Percentiles rank a stretch among this genome's conserved stretches.
Evolutionary conservation across 2,797 vertebrate species (phyloP).

Genomic region (Neostethus bicornis): DNA sequence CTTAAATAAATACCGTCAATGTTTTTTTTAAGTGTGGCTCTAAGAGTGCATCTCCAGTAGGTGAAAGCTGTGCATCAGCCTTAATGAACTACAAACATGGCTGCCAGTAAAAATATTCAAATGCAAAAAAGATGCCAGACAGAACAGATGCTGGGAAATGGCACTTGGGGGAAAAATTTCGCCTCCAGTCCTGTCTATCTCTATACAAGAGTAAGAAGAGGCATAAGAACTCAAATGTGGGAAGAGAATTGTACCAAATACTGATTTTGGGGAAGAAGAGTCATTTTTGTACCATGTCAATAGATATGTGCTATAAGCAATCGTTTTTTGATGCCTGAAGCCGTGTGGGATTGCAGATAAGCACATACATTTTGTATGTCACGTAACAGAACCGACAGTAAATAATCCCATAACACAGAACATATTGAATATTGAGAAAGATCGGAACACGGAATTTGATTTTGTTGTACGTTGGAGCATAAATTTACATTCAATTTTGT

Average conservation of each 20-base stretch:
- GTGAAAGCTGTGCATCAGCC: constrained; percentile 18
- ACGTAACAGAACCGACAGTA: constrained; percentile 65
- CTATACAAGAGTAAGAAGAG: constrained; percentile 56
- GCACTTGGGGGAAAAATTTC: constrained; percentile 79
- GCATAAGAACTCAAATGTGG: constrained; percentile 52
- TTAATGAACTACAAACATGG: constrained; percentile 54
- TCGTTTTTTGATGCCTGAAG: constrained; percentile 45
- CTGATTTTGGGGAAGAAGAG: constrained; percentile 74
- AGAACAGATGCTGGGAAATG: constrained; percentile 72
- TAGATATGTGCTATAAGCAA: constrained; percentile 70
- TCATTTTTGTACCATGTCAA: constrained; percentile 74
- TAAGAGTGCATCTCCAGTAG: constrained; percentile 2
- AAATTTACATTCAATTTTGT: constrained; percentile 69
- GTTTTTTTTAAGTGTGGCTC: constrained; percentile 27
- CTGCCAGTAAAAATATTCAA: constrained; percentile 56
- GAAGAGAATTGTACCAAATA: constrained; percentile 64
- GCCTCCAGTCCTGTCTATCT: constrained; percentile 74
- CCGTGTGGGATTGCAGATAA: constrained; percentile 67
- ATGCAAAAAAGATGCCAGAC: too few relatives aligned
- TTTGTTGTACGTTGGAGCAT: constrained; percentile 49
- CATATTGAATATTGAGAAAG: constrained; percentile 48
- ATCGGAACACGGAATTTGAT: constrained; percentile 32
- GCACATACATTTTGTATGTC: constrained; percentile 73
- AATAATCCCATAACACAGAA: constrained; percentile 77
- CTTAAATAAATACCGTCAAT: constrained; percentile 10